phyloP scores from a whole-genome alignment of 2,888 invertebrate species.

The Allygus modestus region DNA sequence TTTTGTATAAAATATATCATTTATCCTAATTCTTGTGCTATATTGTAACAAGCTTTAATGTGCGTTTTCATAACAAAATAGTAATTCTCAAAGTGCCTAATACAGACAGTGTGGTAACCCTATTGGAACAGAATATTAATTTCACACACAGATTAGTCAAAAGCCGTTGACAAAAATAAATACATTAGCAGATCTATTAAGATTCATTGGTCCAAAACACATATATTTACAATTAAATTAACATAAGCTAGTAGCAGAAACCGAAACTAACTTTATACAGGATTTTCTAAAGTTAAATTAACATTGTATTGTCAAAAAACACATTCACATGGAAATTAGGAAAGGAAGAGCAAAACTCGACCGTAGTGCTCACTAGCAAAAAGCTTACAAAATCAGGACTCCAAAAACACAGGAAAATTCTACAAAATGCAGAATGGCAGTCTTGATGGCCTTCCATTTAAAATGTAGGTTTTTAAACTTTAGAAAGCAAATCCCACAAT shows the following conservation, averaged over 20 bases:
- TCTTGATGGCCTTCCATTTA: slow-evolving; percentile 43
- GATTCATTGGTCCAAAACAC: slow-evolving; percentile 52
- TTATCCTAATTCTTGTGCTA: slow-evolving; percentile 50
- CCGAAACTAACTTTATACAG: slow-evolving; percentile 22
- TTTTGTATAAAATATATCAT: slow-evolving; percentile 56
- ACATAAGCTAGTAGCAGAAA: slow-evolving; percentile 26
- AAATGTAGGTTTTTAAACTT: neutral
- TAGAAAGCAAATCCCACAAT: slow-evolving; percentile 3
- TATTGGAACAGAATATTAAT: neutral
- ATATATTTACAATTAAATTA: slow-evolving; percentile 49
- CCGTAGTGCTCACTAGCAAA: neutral
- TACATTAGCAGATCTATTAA: slow-evolving; percentile 43
- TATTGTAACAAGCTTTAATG: slow-evolving; percentile 41
- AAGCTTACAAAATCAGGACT: slow-evolving; percentile 29
- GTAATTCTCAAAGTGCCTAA: slow-evolving; percentile 9
- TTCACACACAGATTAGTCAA: slow-evolving; percentile 8
- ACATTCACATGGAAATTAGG: slow-evolving; percentile 14
- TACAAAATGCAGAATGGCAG: slow-evolving; percentile 58
- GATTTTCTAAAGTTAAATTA: neutral
- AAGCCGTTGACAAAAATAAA: slow-evolving; percentile 52
- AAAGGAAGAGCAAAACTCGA: slow-evolving; percentile 17
- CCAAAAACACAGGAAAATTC: neutral
- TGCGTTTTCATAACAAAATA: slow-evolving; percentile 45
- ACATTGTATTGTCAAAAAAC: slow-evolving; percentile 12
- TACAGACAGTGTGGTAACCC: slow-evolving; percentile 17